A percentile compares a stretch with the other conserved stretches of the same genome.
These are phyloP conservation scores for Phalacrocorax carbo DNA, from an alignment of 2,113 vertebrate species.

Conservation along the genomic window DNA sequence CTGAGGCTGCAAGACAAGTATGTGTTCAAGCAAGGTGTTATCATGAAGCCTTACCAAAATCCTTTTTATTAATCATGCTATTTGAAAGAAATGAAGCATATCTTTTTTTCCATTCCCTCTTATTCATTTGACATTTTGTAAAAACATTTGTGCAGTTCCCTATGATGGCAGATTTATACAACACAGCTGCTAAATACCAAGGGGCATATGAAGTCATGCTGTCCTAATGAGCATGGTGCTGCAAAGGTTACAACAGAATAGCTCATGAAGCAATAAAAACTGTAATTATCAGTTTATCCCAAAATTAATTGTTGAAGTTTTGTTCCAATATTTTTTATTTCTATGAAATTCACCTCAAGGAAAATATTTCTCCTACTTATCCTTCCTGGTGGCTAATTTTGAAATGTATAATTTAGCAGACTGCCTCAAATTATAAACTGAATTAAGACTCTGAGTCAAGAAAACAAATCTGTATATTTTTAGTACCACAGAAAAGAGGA, in stretches of 20 bases:
- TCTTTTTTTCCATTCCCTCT: neutral
- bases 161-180: neutral
- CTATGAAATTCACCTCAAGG: neutral
- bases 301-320: neutral
- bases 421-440: neutral
- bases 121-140: neutral
- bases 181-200: neutral
- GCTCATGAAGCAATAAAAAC: neutral
- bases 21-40: neutral
- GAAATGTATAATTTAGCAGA: conserved; percentile 38
- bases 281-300: neutral
- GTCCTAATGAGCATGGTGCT: neutral
- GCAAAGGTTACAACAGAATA: neutral
- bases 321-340: neutral
- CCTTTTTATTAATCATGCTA: neutral
- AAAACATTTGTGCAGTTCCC: neutral
- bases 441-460: neutral
- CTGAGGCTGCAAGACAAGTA: neutral
- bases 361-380: neutral
- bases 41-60: neutral
- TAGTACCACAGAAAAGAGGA: neutral
- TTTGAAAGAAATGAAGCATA: accelerated
- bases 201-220: neutral
- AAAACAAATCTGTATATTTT: neutral
- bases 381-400: conserved; percentile 30